A percentile compares a stretch with the other conserved stretches of the same genome.
These are phyloP conservation scores for Nasonia oneida DNA, from an alignment of 2,888 invertebrate species.

Conservation along the genomic window DNA sequence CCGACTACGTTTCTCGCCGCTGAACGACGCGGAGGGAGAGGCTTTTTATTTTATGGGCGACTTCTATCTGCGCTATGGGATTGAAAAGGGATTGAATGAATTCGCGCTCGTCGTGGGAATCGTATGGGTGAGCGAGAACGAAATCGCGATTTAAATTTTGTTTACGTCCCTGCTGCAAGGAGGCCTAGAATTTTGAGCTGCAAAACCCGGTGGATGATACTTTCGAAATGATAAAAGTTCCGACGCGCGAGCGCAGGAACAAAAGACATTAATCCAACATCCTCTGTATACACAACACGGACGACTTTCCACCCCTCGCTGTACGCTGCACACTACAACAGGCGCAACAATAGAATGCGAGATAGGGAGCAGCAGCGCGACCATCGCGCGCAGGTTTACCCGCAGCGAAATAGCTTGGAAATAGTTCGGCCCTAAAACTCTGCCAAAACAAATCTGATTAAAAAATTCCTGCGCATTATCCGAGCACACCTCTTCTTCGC, in stretches of 20 bases:
- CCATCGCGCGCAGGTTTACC: background rate
- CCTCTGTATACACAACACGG: background rate
- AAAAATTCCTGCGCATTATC: conserved; percentile 42
- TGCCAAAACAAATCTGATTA: conserved; percentile 49
- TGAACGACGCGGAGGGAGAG: background rate
- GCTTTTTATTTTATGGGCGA: background rate
- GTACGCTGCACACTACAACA: background rate
- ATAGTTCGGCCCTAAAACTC: conserved; percentile 19
- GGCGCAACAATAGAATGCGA: background rate
- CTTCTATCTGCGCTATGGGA: background rate
- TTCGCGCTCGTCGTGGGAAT: background rate
- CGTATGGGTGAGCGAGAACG: background rate
- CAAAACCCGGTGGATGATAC: background rate
- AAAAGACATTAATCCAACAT: conserved; percentile 13
- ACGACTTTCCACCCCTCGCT: background rate
- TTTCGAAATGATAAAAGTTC: background rate
- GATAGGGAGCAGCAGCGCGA: background rate
- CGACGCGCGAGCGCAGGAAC: background rate
- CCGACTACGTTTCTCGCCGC: background rate
- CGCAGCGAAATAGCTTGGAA: conserved; percentile 12
- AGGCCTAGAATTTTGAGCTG: background rate
- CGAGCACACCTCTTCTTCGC: background rate
- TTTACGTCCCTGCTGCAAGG: background rate
- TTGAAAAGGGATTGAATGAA: background rate
- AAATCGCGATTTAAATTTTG: background rate